Evolutionary conservation across 30 jellyfish, hydroid and myxozoan species (phyloP).

Genomic region (Pseudorhiza aurosa): DNA sequence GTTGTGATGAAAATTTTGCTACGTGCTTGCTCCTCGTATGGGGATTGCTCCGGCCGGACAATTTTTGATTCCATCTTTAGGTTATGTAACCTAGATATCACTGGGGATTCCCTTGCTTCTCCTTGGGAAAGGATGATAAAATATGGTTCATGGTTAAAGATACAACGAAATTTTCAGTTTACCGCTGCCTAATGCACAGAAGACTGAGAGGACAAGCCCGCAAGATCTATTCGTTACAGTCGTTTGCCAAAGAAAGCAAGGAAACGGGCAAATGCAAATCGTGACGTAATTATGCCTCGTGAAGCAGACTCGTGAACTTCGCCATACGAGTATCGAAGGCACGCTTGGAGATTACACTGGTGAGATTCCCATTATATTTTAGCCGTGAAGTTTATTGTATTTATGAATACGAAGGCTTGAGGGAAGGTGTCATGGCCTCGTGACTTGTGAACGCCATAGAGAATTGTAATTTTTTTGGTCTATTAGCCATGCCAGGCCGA

Average conservation of each 20-base stretch:
- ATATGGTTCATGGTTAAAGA: background rate
- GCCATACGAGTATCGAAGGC: background rate
- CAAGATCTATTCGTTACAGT: background rate
- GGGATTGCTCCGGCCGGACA: too few species aligned
- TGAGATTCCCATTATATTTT: conserved; percentile 50
- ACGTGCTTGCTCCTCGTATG: too few species aligned
- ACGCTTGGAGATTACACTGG: conserved; percentile 22
- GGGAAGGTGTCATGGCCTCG: too few species aligned
- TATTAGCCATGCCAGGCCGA: too few species aligned
- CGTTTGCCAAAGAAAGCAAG: background rate
- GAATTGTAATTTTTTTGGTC: too few species aligned
- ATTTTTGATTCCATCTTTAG: too few species aligned
- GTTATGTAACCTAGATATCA: background rate
- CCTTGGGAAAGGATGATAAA: background rate
- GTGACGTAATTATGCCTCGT: conserved; percentile 37
- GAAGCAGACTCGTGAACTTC: conserved; percentile 23
- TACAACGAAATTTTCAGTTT: background rate
- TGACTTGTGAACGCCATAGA: too few species aligned
- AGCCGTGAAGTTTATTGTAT: too few species aligned
- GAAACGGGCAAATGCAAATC: background rate
- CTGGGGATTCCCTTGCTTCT: conserved; percentile 12
- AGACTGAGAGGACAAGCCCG: background rate
- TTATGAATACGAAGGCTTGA: too few species aligned
- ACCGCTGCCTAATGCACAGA: background rate
- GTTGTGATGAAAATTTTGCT: too few species aligned